phyloP scores from a whole-genome alignment of 2,113 vertebrate genomes.

The Phylloscopus trochilus region DNA sequence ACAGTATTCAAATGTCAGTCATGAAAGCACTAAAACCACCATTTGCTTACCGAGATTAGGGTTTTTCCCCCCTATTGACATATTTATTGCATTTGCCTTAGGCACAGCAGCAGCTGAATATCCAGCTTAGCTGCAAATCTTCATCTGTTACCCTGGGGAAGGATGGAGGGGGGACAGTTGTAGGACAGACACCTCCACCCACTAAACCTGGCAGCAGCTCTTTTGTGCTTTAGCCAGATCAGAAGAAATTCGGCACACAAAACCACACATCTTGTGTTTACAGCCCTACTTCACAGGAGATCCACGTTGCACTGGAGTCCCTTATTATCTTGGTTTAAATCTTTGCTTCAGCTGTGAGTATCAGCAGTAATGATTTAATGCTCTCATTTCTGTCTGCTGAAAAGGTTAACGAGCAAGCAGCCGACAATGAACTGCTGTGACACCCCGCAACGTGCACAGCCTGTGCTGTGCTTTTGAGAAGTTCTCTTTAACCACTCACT shows the following conservation, averaged over 20 bases:
- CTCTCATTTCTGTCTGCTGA: not conserved
- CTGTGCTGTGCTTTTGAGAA: not conserved
- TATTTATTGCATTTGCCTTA: not conserved
- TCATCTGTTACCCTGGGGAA: not conserved
- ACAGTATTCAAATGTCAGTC: not conserved
- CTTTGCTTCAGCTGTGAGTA: not conserved
- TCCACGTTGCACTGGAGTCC: not conserved
- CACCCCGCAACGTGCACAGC: not conserved
- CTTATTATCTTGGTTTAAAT: not conserved
- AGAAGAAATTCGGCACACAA: not conserved
- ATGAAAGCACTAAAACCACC: not conserved
- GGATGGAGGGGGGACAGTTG: not conserved
- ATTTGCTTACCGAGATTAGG: not conserved
- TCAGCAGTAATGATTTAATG: not conserved
- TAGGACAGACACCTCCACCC: not conserved
- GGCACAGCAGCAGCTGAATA: not conserved
- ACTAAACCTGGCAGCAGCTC: not conserved
- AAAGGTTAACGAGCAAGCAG: conserved; percentile 10
- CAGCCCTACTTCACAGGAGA: not conserved
- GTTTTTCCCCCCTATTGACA: not conserved
- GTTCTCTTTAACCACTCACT: not conserved
- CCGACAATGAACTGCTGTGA: not conserved
- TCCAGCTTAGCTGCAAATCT: not conserved
- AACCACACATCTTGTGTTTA: not conserved
- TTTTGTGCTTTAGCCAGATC: not conserved